Evolutionary conservation across 2,797 vertebrate species (phyloP), one percentile per base, ranked within the genome.

Genomic region (Microctenopoma steveboyesi): DNA sequence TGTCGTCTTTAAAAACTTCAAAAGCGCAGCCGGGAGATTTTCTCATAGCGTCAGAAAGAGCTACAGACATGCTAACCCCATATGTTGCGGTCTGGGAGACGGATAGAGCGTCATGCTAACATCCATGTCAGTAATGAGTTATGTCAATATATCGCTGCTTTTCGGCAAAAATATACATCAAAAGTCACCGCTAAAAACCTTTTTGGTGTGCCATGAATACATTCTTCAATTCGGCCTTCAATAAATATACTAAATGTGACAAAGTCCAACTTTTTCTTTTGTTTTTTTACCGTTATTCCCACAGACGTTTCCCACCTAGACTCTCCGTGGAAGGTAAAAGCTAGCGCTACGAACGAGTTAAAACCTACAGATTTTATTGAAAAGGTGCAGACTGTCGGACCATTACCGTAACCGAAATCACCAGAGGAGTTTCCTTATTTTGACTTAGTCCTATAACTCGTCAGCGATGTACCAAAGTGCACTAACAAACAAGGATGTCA

Each of bases 241-340:
- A 35, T 3, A 48, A 47, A 58, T 2, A 4, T 2, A n/a, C 5
- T 3, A 6, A 11, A 27, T 3, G 2, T 7, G 0, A 10, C 1
- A 9, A 3, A 18, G 7, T n/a, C 0, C 0, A 7, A 62, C 55
- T 58, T 80, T 74, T 50, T 3, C 3, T 25, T 7, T 0, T 2
- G 35, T 70, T 69, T 48, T 35, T 28, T 12, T 6, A 7, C 67
- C 67, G 71, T 72, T 68, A 67, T 51, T 66, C 42, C 37, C 52
- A 40, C 55, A 69, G 16, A 35, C 13, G 18, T 9, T 14, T 57
- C 62, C n/a, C 61, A 70, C 58, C 16, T 30, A 22, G 9, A 11
- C 22, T 1, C 43, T 59, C 48, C 12, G 25, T 0, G 49, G 67
- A 76, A 72, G 79, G 69, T 72, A 74, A 80, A 30, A 81, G 78